phyloP scores from a whole-genome alignment of 1,140 invertebrate genomes.

The Monochamus saltuarius region DNA sequence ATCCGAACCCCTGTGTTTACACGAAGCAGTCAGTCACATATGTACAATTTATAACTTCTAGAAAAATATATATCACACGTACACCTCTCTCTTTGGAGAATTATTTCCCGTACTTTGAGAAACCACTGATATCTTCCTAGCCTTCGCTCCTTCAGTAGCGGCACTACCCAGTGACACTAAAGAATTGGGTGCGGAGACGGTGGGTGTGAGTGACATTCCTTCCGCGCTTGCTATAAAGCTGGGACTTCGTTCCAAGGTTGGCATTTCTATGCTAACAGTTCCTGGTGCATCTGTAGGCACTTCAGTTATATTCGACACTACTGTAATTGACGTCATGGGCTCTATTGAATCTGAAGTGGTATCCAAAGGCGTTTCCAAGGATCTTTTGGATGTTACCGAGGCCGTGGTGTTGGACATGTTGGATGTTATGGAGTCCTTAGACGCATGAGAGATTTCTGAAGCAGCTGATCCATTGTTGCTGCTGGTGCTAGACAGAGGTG shows the following conservation, averaged over 20 bases:
- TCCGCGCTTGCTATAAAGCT: not conserved
- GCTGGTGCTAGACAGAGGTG: constrained; percentile 22
- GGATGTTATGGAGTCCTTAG: constrained; percentile 35
- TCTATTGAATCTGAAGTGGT: too few species aligned
- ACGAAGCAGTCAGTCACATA: too few species aligned
- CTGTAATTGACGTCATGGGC: too few species aligned
- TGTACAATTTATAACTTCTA: too few species aligned
- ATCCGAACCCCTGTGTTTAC: too few species aligned
- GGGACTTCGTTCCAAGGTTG: not conserved
- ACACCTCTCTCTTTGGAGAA: constrained; percentile 58
- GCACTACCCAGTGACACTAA: constrained; percentile 51
- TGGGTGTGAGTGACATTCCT: constrained; percentile 20
- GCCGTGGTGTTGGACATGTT: constrained; percentile 37
- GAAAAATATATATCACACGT: constrained; percentile 49
- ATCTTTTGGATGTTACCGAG: constrained; percentile 35
- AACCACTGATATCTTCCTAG: constrained; percentile 46
- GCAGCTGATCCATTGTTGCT: constrained; percentile 25
- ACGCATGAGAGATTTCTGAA: constrained; percentile 36
- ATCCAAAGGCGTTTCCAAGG: constrained; percentile 20
- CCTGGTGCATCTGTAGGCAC: too few species aligned
- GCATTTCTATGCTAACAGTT: not conserved
- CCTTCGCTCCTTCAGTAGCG: constrained; percentile 29
- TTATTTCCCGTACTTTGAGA: constrained; percentile 48
- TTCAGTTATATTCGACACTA: too few species aligned
- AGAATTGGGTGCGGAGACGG: constrained; percentile 38